Evolutionary conservation across 2,113 vertebrate genomes (phyloP).

Genomic region (Cinclus mexicanus): DNA sequence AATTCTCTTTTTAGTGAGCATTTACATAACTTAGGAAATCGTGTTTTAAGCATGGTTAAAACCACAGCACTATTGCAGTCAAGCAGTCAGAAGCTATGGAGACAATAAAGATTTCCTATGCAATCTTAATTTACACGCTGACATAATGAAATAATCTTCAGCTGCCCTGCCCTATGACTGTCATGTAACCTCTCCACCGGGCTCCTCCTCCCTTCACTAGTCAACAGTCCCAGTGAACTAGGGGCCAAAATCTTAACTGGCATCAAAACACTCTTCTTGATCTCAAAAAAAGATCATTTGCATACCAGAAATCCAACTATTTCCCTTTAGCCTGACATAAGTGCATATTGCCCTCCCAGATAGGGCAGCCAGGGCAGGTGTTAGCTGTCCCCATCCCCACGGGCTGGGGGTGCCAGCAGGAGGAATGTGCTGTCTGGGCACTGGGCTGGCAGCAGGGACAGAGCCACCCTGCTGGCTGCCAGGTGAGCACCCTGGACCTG

Average conservation of each 20-base stretch:
- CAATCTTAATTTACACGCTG: neutral
- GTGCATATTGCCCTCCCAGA: rapidly evolving
- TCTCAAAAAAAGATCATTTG: neutral
- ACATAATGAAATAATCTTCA: neutral
- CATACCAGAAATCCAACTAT: neutral
- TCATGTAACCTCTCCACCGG: neutral
- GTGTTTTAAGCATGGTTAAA: neutral
- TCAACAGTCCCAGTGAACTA: neutral
- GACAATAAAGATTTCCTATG: conserved; percentile 14
- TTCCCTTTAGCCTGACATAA: neutral
- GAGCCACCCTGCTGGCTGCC: neutral
- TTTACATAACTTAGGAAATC: conserved; percentile 18
- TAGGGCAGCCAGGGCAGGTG: neutral
- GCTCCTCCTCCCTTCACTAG: neutral
- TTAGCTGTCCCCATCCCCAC: neutral
- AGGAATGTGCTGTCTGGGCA: no score
- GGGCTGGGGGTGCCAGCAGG: no score
- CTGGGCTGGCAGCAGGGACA: neutral
- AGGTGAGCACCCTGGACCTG: neutral
- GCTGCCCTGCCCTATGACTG: neutral
- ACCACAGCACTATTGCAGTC: neutral
- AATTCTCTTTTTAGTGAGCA: conserved; percentile 17
- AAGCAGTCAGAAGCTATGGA: neutral
- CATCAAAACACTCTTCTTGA: neutral
- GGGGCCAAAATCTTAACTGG: neutral